These are phyloP conservation scores for Festucalex cinctus DNA, from an alignment of 2,113 vertebrate genomes.

Conservation along the genomic window DNA sequence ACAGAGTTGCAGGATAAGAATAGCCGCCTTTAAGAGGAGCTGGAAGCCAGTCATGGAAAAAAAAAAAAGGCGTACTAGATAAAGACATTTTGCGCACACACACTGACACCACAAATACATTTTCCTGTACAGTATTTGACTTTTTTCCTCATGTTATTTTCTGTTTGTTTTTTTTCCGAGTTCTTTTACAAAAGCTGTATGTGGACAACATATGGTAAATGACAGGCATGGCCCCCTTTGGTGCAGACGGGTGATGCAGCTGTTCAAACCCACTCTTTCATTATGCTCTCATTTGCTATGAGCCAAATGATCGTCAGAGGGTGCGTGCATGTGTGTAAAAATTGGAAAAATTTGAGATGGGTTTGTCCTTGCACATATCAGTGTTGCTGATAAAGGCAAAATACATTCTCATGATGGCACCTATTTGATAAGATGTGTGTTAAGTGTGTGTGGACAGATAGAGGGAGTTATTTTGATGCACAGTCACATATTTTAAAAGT, in stretches of 20 bases:
- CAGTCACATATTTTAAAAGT: constrained; percentile 2
- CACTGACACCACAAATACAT: background rate
- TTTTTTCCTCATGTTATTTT: background rate
- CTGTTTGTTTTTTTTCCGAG: background rate
- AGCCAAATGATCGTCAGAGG: too few relatives aligned
- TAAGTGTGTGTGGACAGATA: constrained; percentile 12
- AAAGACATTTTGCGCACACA: constrained; percentile 8
- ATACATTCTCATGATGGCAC: constrained; percentile 19
- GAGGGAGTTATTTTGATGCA: constrained; percentile 33
- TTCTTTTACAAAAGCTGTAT: constrained; percentile 35
- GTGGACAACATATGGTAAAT: constrained; percentile 61
- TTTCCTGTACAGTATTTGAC: background rate
- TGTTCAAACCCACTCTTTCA: constrained; percentile 55
- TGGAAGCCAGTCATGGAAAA: constrained; percentile 54
- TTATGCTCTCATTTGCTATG: constrained; percentile 35
- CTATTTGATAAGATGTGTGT: constrained; percentile 35
- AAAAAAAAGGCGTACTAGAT: constrained; percentile 38
- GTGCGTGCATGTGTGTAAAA: constrained; percentile 7
- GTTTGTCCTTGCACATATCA: background rate
- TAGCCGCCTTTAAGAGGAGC: constrained; percentile 58
- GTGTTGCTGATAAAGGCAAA: background rate
- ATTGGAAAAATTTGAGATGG: background rate
- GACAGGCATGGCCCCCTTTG: constrained; percentile 39
- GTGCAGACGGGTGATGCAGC: constrained; percentile 48
- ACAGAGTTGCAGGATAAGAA: constrained; percentile 53